Evolutionary conservation across 2,113 vertebrate genomes (phyloP).

Genomic region (Rhodinocichla rosea): DNA sequence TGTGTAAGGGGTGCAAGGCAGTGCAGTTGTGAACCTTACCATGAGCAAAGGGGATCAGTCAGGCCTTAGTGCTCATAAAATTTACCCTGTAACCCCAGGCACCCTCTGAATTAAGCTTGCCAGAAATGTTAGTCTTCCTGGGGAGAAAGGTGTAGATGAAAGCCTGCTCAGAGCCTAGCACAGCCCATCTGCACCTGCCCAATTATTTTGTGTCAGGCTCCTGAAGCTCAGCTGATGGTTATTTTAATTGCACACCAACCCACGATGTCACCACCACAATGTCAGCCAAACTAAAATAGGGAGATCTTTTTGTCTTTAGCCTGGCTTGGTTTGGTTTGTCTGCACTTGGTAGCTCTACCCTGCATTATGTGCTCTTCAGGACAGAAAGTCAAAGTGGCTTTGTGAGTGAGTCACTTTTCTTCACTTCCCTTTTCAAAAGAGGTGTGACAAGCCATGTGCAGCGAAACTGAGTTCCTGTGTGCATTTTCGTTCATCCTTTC

Average conservation of each 20-base stretch:
- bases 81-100: background rate
- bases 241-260: background rate
- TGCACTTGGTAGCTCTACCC: background rate
- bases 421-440: background rate
- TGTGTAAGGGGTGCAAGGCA: background rate
- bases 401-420: background rate
- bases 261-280: accelerated
- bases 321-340: background rate
- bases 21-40: background rate
- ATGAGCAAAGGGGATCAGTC: background rate
- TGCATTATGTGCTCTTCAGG: background rate
- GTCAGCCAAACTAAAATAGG: background rate
- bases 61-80: background rate
- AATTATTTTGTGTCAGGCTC: background rate
- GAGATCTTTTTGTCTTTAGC: background rate
- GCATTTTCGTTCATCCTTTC: background rate
- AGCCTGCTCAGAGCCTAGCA: background rate
- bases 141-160: background rate
- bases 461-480: background rate
- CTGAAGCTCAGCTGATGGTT: background rate
- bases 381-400: background rate
- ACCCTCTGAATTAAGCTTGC: background rate
- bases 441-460: background rate
- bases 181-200: background rate
- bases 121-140: background rate